Evolutionary conservation across 2,888 invertebrate genomes (phyloP).

Genomic region (Ephialtes manifestator): DNA sequence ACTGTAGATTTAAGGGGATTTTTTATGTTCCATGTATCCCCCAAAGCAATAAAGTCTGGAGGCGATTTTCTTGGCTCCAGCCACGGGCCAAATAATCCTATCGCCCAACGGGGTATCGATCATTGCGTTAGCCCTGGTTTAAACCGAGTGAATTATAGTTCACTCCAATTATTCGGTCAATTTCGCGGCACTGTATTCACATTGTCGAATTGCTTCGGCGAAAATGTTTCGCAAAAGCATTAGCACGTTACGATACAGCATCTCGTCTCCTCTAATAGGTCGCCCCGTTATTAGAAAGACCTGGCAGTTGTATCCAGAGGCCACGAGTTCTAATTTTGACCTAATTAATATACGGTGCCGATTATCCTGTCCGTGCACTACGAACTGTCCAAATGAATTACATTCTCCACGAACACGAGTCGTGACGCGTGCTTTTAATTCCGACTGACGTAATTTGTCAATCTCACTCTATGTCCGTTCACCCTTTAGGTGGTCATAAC

Average conservation of each 20-base stretch:
- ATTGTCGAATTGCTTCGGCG: conserved; percentile 56
- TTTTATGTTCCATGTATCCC: not conserved
- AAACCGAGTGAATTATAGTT: conserved; percentile 18
- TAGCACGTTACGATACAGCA: not conserved
- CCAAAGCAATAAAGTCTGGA: conserved; percentile 18
- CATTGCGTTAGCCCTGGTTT: conserved; percentile 40
- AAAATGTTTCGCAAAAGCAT: conserved; percentile 61
- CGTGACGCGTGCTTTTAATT: conserved; percentile 45
- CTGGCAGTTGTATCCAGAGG: conserved; percentile 14
- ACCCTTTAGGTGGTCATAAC: not conserved
- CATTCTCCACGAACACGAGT: conserved; percentile 19
- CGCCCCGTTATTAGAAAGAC: not conserved
- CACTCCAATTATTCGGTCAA: conserved; percentile 56
- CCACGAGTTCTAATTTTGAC: conserved; percentile 48
- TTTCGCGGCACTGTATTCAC: conserved; percentile 32
- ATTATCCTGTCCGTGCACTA: conserved; percentile 53
- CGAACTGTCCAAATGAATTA: conserved; percentile 27
- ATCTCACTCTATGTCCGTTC: conserved; percentile 34
- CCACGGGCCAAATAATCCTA: conserved; percentile 29
- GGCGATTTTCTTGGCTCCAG: conserved; percentile 11
- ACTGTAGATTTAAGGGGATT: not conserved
- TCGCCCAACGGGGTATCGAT: conserved; percentile 44
- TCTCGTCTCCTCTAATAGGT: not conserved
- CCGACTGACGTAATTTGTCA: conserved; percentile 56
- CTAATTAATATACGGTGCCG: conserved; percentile 55